Evolutionary conservation across 2,888 invertebrate genomes (phyloP).

Genomic region (Hymenopus coronatus): DNA sequence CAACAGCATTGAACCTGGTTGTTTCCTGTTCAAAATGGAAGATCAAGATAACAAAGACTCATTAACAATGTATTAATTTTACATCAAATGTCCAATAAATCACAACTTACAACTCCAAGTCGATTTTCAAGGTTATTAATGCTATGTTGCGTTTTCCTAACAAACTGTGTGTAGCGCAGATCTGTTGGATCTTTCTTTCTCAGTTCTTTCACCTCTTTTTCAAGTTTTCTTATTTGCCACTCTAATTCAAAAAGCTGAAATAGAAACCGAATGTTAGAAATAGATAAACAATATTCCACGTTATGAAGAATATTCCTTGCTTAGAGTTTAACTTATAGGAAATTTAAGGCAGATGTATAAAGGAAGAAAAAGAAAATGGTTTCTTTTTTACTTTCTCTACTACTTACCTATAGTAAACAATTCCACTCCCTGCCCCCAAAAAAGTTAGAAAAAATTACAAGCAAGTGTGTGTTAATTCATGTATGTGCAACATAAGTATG

Average conservation of each 20-base stretch:
- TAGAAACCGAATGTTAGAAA: not conserved
- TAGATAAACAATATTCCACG: not conserved
- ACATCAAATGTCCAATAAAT: not conserved
- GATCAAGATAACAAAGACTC: not conserved
- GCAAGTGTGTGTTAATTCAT: too few species aligned
- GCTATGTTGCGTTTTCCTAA: constrained; percentile 52
- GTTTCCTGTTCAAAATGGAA: constrained; percentile 49
- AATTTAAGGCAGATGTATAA: too few species aligned
- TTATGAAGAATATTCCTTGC: too few species aligned
- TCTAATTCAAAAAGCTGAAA: constrained; percentile 33
- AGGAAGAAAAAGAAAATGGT: too few species aligned
- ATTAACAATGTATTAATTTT: not conserved
- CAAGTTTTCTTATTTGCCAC: constrained; percentile 40
- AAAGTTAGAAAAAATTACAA: too few species aligned
- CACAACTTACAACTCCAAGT: constrained; percentile 56
- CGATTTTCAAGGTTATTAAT: constrained; percentile 70
- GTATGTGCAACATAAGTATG: too few species aligned
- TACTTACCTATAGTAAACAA: too few species aligned
- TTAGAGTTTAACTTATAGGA: too few species aligned
- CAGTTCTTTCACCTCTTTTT: constrained; percentile 47
- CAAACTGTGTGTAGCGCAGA: constrained; percentile 49
- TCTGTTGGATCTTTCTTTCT: constrained; percentile 51
- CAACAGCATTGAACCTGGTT: constrained; percentile 71
- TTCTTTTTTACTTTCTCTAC: too few species aligned
- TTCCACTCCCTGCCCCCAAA: too few species aligned